Base-by-base conservation (phyloP, 2,113 vertebrate species). In the Thunnus thynnus region DNA sequence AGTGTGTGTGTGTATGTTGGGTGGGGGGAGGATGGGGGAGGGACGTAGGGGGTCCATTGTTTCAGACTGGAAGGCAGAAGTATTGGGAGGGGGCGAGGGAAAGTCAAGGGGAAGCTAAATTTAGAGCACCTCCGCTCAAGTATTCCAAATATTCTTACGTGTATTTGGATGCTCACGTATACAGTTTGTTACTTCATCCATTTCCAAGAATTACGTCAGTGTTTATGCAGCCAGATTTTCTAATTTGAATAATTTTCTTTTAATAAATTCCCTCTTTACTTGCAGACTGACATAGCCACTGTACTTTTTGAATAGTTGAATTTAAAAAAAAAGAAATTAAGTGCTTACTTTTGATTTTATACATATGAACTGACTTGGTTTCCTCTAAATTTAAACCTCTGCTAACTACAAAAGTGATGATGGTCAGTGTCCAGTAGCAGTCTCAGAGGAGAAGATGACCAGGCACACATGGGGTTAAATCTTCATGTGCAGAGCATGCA, bases 31-130 rank as follows among this genome's bases (percentile, higher is more conserved):
- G 88, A 76, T 73, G 76, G 85, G 74, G 90, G 90, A 74, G 85
- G 80, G 83, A 89, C 89, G 76, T 83, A 81, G 80, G 91, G 87
- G 90, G 86, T 90, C 92, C 90, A 96, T 95, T 95, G 94, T 96
- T 95, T 93, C 83, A 93, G 86, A 87, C 86, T 95, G 89, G 92
- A 91, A 92, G 88, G 90, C 92, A 90, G 85, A 91, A 92, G 90
- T 90, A 85, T 84, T 86, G 89, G 93, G 87, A 90, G 84, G 85
- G 77, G 84, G 87, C 78, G 90, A 92, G 91, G 91, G 89, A 90
- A 93, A 92, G 93, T 92, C 83, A 86, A 89, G 84, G 86, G 72
- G 82, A 80, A 54, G 86, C 89, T 95, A 95, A 93, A 93, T 92
- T 93, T 95, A 95, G 93, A 91, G 87, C 88, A 90, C 89, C 89